Evolutionary conservation across 2,888 invertebrate genomes (phyloP).

Genomic region (Rhingia rostrata): DNA sequence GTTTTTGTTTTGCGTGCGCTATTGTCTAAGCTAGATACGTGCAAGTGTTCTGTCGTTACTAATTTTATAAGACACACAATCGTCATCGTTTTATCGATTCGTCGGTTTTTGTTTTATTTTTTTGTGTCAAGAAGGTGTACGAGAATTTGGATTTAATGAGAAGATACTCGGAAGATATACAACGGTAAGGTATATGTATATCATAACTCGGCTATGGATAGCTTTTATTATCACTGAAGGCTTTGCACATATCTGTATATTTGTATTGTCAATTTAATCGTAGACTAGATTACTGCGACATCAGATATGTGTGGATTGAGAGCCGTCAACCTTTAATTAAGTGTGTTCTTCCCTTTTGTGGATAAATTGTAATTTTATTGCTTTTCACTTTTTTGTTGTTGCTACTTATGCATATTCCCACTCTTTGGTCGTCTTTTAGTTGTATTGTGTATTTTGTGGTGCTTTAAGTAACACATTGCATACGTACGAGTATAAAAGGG

Average conservation of each 20-base stretch:
- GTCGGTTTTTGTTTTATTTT: conserved; percentile 39
- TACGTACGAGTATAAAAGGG: conserved; percentile 55
- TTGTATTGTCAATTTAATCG: conserved; percentile 45
- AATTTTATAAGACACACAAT: conserved; percentile 61
- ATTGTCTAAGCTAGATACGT: conserved; percentile 9
- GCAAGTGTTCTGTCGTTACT: conserved; percentile 15
- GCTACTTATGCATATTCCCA: not conserved
- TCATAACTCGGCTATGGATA: not conserved
- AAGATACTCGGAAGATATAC: conserved; percentile 69
- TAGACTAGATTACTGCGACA: conserved; percentile 4
- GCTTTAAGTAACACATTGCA: conserved; percentile 69
- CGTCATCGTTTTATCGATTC: conserved; percentile 36
- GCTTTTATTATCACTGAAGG: conserved; percentile 25
- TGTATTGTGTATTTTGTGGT: conserved; percentile 44
- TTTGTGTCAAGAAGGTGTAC: conserved; percentile 53
- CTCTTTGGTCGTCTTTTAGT: not conserved
- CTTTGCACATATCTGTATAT: conserved; percentile 50
- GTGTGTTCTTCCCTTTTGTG: conserved; percentile 70
- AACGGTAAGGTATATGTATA: conserved; percentile 58
- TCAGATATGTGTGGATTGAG: conserved; percentile 4
- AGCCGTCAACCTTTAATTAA: conserved; percentile 69
- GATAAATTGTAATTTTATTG: conserved; percentile 61
- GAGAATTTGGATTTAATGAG: conserved; percentile 66
- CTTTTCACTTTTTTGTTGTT: conserved; percentile 56
- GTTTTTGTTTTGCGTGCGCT: conserved; percentile 37